These are phyloP conservation scores for Tetanocera ferruginea DNA, from an alignment of 2,888 invertebrate species.

Conservation along the genomic window DNA sequence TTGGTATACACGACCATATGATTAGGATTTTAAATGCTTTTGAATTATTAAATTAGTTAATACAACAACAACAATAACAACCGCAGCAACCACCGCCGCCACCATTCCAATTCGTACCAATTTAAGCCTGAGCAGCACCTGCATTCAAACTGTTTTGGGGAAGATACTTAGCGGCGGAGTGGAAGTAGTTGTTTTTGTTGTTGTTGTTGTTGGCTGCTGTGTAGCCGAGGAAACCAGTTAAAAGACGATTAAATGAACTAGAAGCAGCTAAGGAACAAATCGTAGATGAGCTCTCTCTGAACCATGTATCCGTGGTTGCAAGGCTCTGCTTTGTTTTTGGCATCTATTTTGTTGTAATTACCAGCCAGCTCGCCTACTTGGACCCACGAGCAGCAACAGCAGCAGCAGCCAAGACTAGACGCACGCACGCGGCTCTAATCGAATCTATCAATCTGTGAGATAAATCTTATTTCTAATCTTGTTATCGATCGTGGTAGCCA, in stretches of 20 bases:
- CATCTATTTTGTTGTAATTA: conserved; percentile 39
- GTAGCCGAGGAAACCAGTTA: conserved; percentile 60
- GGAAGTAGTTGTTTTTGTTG: conserved; percentile 41
- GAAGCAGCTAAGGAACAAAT: conserved; percentile 9
- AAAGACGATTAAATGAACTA: conserved; percentile 63
- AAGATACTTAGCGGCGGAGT: neutral
- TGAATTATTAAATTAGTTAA: conserved; percentile 70
- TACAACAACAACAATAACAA: conserved; percentile 51
- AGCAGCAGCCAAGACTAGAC: conserved; percentile 30
- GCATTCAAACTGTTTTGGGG: neutral
- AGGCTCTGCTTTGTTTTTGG: neutral
- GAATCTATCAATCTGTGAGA: conserved; percentile 70
- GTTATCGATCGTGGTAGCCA: conserved; percentile 60
- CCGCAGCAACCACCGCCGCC: conserved; percentile 45
- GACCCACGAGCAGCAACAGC: conserved; percentile 16
- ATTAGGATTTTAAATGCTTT: conserved; percentile 70
- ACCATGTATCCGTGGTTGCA: no score
- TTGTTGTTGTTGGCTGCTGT: conserved; percentile 50
- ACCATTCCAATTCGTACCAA: neutral
- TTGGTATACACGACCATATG: conserved; percentile 60
- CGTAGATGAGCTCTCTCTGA: neutral
- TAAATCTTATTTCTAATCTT: conserved; percentile 69
- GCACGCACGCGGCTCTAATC: conserved; percentile 55
- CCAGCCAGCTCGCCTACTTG: conserved; percentile 34
- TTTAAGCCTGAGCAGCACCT: conserved; percentile 24